These are phyloP conservation scores for Struthio camelus DNA, from an alignment of 2,113 vertebrate species.

Conservation along the genomic window DNA sequence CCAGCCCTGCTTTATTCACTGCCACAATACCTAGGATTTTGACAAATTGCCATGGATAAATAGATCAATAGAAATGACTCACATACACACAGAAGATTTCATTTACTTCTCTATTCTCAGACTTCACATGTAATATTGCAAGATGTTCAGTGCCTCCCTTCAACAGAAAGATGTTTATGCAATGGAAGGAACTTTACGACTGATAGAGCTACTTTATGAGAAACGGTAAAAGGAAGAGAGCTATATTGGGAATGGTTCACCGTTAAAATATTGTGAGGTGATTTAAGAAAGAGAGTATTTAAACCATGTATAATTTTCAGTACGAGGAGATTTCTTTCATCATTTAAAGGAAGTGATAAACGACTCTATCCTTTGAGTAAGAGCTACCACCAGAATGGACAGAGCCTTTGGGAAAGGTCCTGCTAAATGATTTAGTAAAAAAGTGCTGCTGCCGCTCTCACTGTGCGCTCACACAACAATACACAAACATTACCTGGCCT, in stretches of 20 bases:
- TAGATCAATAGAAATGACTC: background rate
- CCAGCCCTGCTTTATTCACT: conserved; percentile 28
- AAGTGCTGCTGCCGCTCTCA: background rate
- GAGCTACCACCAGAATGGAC: background rate
- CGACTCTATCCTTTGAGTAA: background rate
- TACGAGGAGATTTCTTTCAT: background rate
- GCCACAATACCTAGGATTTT: conserved; percentile 30
- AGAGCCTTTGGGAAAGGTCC: background rate
- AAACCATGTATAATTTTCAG: background rate
- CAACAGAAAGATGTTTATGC: background rate
- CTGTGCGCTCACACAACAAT: background rate
- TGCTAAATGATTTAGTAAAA: background rate
- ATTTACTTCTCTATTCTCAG: background rate
- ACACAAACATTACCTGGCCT: background rate
- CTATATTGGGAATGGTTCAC: background rate
- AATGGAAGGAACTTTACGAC: background rate
- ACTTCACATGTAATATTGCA: background rate
- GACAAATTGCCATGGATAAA: conserved; percentile 15
- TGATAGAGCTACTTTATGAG: background rate
- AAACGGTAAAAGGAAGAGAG: background rate
- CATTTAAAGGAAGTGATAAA: background rate
- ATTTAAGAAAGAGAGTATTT: background rate
- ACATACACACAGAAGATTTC: background rate
- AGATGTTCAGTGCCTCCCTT: background rate
- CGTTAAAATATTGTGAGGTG: background rate